Percentiles rank a stretch among this genome's conserved stretches.
phyloP scores from a whole-genome alignment of 2,888 invertebrate genomes.

The Eumerus sabulonum region DNA sequence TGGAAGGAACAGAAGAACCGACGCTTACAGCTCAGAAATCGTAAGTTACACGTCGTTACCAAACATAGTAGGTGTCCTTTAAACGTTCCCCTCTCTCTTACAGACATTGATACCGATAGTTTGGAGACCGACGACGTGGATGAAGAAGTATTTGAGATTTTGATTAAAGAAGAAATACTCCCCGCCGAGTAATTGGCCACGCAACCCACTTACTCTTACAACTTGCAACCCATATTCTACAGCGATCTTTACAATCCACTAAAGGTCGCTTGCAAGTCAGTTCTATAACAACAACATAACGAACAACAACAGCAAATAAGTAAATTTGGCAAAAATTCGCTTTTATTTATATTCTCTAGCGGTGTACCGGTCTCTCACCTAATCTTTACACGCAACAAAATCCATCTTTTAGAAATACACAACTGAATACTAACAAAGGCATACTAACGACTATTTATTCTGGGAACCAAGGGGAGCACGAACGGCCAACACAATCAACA shows the following conservation, averaged over 20 bases:
- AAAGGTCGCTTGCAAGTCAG: slow-evolving; percentile 59
- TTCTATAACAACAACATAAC: slow-evolving; percentile 16
- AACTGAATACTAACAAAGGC: slow-evolving; percentile 18
- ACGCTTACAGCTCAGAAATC: slow-evolving; percentile 90
- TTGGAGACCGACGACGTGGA: slow-evolving; percentile 94
- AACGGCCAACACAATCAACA: neutral
- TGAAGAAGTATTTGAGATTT: slow-evolving; percentile 98
- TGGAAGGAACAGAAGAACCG: slow-evolving; percentile 89
- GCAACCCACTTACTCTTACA: slow-evolving; percentile 1
- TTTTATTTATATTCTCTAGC: slow-evolving; percentile 27
- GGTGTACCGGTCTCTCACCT: neutral
- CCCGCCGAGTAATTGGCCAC: slow-evolving; percentile 83
- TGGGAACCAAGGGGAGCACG: neutral
- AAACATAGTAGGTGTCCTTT: too few species aligned
- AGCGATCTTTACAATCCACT: slow-evolving; percentile 42
- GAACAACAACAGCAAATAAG: too few species aligned
- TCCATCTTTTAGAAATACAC: too few species aligned
- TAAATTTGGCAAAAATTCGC: slow-evolving; percentile 17
- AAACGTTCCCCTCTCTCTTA: neutral
- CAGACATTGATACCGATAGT: slow-evolving; percentile 96
- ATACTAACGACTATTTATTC: slow-evolving; percentile 35
- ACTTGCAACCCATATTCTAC: slow-evolving; percentile 49
- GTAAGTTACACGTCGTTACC: too few species aligned
- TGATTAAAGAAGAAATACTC: slow-evolving; percentile 96
- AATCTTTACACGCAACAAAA: too few species aligned